phyloP scores from a whole-genome alignment of 2,888 invertebrate genomes.

The Zygothrica quintamaculata region DNA sequence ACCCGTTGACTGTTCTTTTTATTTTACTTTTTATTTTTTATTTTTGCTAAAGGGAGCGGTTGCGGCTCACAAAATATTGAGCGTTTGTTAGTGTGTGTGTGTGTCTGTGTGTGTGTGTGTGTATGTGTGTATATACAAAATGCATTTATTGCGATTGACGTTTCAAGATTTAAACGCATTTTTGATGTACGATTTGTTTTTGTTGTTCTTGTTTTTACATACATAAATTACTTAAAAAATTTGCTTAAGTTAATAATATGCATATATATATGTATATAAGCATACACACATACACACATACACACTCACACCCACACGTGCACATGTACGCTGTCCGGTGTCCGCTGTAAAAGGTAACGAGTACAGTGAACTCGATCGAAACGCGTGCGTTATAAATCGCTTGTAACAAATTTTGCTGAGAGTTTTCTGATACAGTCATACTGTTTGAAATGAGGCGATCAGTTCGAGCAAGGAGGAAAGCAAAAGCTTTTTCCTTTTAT shows the following conservation, averaged over 20 bases:
- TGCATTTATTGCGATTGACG: constrained; percentile 74
- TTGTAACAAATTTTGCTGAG: constrained; percentile 36
- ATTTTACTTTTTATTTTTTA: no score
- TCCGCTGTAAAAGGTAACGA: constrained; percentile 65
- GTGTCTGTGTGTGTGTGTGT: constrained; percentile 17
- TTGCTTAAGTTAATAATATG: constrained; percentile 58
- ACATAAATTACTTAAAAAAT: constrained; percentile 26
- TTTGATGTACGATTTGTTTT: constrained; percentile 71
- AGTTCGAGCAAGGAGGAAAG: constrained; percentile 48
- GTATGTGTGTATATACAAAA: constrained; percentile 40
- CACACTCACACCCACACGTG: neutral
- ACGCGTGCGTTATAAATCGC: constrained; percentile 38
- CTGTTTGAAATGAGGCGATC: constrained; percentile 38
- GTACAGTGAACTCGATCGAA: constrained; percentile 68
- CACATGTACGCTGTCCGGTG: no score
- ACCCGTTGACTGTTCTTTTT: constrained; percentile 41
- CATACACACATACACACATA: neutral
- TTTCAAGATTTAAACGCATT: constrained; percentile 72
- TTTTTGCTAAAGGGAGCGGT: constrained; percentile 74
- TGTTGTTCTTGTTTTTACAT: constrained; percentile 46
- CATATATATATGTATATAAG: constrained; percentile 21
- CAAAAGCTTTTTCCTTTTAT: constrained; percentile 58
- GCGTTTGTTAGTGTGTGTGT: constrained; percentile 7
- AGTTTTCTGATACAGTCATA: constrained; percentile 23
- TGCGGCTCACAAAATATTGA: constrained; percentile 42